A percentile compares a stretch with the other conserved stretches of the same genome.
Evolutionary conservation across 2,888 invertebrate genomes (phyloP).

Genomic region (Stenodema calcarata): DNA sequence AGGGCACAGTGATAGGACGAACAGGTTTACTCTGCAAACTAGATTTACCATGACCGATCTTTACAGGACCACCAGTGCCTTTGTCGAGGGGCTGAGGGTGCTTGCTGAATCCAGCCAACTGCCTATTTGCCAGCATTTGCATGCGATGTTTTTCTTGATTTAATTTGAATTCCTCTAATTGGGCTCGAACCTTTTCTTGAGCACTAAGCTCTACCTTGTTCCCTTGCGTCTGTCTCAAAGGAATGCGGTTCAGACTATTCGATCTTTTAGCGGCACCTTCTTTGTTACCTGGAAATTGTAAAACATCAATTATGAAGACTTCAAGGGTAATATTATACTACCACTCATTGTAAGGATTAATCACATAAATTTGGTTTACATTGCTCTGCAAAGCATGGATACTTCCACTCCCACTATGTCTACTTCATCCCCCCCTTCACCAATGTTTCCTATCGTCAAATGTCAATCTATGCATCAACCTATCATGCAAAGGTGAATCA

Average conservation of each 20-base stretch:
- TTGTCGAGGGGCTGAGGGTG: background rate
- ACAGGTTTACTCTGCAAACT: background rate
- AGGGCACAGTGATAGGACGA: background rate
- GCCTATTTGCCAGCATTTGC: background rate
- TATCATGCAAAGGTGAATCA: too few species aligned
- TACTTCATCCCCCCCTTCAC: too few species aligned
- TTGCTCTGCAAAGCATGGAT: too few species aligned
- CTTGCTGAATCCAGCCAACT: background rate
- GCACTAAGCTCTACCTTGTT: slow-evolving; percentile 3
- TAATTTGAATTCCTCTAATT: slow-evolving; percentile 2
- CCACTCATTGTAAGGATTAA: too few species aligned
- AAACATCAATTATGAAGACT: background rate
- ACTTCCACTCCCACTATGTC: too few species aligned
- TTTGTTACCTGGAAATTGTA: slow-evolving; percentile 42
- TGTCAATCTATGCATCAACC: too few species aligned
- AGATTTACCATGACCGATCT: background rate
- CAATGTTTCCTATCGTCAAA: too few species aligned
- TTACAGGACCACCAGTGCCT: background rate
- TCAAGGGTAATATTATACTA: too few species aligned
- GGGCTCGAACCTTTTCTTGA: slow-evolving; percentile 29
- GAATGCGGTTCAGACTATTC: slow-evolving; percentile 45
- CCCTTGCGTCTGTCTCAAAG: slow-evolving; percentile 14
- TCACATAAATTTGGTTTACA: too few species aligned
- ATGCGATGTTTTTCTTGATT: slow-evolving; percentile 24
- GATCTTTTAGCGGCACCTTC: slow-evolving; percentile 31